Conservation (phyloP, 2,888 invertebrate genomes). For the Ormyrus thymus region DNA sequence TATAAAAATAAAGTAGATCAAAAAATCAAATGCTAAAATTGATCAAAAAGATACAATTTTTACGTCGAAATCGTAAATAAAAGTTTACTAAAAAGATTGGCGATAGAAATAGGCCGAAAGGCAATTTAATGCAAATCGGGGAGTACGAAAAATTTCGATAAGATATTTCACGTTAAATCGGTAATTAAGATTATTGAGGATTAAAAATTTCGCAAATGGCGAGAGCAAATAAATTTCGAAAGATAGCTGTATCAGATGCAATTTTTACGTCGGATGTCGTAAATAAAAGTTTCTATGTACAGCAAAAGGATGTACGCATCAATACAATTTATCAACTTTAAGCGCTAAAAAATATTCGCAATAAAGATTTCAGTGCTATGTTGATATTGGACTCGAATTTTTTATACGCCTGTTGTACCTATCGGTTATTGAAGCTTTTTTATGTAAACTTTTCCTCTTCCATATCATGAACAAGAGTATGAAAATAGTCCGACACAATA, state of each 20-base stretch:
- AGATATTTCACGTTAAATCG: not conserved
- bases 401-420: not conserved
- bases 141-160: too few species aligned
- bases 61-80: constrained; percentile 17
- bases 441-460: not conserved
- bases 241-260: constrained; percentile 18
- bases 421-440: constrained; percentile 7
- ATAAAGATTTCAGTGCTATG: constrained; percentile 21
- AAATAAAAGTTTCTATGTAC: constrained; percentile 23
- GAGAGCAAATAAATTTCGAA: not conserved
- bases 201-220: constrained; percentile 7
- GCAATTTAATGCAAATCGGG: too few species aligned
- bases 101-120: not conserved
- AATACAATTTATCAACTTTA: constrained; percentile 37
- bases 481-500: not conserved
- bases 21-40: too few species aligned
- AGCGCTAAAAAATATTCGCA: not conserved
- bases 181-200: constrained; percentile 12
- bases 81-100: not conserved
- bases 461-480: not conserved
- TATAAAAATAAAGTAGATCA: too few species aligned
- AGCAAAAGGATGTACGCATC: constrained; percentile 6
- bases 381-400: constrained; percentile 15
- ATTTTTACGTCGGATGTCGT: constrained; percentile 15
- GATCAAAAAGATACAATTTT: not conserved